phyloP scores from a whole-genome alignment of 2,113 vertebrate genomes.

The Alligator sinensis region DNA sequence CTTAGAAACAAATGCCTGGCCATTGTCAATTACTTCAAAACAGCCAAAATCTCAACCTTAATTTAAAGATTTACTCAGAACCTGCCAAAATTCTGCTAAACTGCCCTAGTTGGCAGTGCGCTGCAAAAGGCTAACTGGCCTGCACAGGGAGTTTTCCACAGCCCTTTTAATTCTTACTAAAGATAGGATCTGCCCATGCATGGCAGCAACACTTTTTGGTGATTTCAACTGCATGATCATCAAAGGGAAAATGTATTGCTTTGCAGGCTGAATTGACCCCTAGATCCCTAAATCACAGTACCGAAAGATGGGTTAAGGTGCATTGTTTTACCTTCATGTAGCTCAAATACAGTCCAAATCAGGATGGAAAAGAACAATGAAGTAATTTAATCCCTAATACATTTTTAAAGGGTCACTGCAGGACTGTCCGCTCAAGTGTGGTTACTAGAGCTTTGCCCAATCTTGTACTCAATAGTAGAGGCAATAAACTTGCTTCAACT shows the following conservation, averaged over 20 bases:
- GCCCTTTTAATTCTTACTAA: background rate
- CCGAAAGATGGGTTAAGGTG: constrained; percentile 4
- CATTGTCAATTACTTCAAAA: background rate
- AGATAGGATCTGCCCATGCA: background rate
- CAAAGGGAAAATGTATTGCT: constrained; percentile 6
- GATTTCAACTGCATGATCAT: constrained; percentile 4
- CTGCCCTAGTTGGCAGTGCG: background rate
- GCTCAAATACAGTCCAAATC: background rate
- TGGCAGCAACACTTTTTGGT: background rate
- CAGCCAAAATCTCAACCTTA: background rate
- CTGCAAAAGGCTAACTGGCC: background rate
- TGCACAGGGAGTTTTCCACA: background rate
- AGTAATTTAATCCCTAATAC: background rate
- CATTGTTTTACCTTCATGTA: background rate
- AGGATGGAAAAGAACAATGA: constrained; percentile 25
- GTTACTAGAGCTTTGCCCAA: constrained; percentile 1
- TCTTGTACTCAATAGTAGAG: constrained; percentile 24
- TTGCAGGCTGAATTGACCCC: background rate
- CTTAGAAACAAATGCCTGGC: background rate
- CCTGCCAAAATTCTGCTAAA: background rate
- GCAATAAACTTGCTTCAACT: constrained; percentile 27
- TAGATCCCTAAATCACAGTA: background rate
- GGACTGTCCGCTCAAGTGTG: constrained; percentile 27
- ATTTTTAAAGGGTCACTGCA: constrained; percentile 12
- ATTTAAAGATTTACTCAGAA: background rate